A percentile compares a stretch with the other conserved stretches of the same genome.
These are phyloP conservation scores for Malthinus flaveolus DNA, from an alignment of 2,888 invertebrate species.

Conservation along the genomic window DNA sequence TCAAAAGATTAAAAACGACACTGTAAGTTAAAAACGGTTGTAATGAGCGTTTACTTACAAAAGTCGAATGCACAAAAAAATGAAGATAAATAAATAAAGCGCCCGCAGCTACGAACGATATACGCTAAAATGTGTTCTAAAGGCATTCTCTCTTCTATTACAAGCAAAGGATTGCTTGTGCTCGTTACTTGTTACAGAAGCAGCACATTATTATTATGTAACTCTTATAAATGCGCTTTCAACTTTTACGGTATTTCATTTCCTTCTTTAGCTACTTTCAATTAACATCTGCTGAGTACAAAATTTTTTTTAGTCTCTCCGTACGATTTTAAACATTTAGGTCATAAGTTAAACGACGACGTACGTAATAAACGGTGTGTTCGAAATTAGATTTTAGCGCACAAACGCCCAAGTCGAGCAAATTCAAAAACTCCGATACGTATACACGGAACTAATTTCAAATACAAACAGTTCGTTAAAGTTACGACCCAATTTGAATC, in stretches of 20 bases:
- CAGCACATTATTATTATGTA: slow-evolving; percentile 30
- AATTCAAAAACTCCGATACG: too few species aligned
- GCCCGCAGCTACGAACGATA: slow-evolving; percentile 20
- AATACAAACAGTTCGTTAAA: too few species aligned
- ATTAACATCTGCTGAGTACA: slow-evolving; percentile 21
- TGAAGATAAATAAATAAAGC: slow-evolving; percentile 15
- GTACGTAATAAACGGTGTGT: too few species aligned
- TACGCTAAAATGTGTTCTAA: slow-evolving; percentile 23
- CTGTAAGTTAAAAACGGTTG: too few species aligned
- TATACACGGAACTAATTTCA: too few species aligned
- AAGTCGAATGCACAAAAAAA: neutral
- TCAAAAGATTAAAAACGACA: too few species aligned
- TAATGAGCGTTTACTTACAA: too few species aligned
- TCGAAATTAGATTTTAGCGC: too few species aligned
- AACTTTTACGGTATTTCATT: slow-evolving; percentile 36
- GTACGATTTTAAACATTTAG: neutral
- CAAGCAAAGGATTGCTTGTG: slow-evolving; percentile 15
- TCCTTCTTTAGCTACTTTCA: slow-evolving; percentile 32
- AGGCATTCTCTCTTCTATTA: slow-evolving; percentile 18
- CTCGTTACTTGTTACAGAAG: slow-evolving; percentile 26
- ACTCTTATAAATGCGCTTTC: slow-evolving; percentile 32
- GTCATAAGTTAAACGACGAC: neutral
- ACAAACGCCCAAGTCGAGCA: too few species aligned
- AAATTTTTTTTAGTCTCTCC: neutral
- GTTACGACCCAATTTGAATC: too few species aligned